Percentiles rank a stretch among this genome's conserved stretches.
Evolutionary conservation across 2,113 vertebrate genomes (phyloP).

Genomic region (Notechis scutatus): DNA sequence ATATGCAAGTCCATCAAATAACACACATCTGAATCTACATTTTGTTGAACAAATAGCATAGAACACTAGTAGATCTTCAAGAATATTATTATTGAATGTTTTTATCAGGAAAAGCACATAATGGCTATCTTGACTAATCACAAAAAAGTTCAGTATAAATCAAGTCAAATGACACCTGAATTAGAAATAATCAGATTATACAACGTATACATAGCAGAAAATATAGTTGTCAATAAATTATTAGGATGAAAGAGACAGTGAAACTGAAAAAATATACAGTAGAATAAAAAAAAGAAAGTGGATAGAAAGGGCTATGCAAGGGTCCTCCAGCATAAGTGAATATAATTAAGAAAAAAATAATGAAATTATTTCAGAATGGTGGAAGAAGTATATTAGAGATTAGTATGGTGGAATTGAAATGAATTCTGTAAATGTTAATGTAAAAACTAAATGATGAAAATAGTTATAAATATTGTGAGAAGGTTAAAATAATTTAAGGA

Average conservation of each 20-base stretch:
- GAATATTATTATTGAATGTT: not conserved
- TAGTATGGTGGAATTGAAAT: not conserved
- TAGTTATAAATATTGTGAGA: not conserved
- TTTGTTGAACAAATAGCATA: not conserved
- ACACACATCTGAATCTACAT: not conserved
- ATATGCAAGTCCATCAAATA: not conserved
- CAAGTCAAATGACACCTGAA: not conserved
- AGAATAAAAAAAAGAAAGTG: not conserved
- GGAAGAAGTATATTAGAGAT: not conserved
- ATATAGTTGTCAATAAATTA: not conserved
- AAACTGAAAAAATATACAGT: not conserved
- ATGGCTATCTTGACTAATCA: not conserved
- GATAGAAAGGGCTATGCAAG: not conserved
- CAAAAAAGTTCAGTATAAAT: not conserved
- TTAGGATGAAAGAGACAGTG: not conserved
- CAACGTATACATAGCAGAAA: not conserved
- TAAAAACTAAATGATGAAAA: not conserved
- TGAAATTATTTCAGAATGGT: not conserved
- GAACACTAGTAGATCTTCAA: not conserved
- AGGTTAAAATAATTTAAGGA: not conserved
- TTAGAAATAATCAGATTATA: not conserved
- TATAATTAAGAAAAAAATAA: not conserved
- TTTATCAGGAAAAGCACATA: not conserved
- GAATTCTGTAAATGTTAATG: not conserved
- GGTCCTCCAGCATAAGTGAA: not conserved